A percentile compares a stretch with the other conserved stretches of the same genome.
Conservation (phyloP, 2,797 vertebrate genomes). For the Brachyrhaphis roseni region DNA sequence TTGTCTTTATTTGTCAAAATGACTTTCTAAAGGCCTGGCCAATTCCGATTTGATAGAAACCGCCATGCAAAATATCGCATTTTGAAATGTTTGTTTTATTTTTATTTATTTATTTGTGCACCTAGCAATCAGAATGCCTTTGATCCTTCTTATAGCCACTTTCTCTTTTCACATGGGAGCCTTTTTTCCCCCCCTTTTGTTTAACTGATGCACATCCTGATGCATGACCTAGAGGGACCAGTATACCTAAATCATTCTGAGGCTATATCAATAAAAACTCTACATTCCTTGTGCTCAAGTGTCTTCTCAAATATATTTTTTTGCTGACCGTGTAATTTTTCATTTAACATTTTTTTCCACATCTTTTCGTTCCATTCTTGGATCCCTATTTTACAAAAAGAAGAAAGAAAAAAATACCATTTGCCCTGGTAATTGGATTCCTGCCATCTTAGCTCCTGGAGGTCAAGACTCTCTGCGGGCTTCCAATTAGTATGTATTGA, state of each 20-base stretch:
- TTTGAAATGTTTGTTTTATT: neutral
- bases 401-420: neutral
- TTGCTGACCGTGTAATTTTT: slow-evolving; percentile 15
- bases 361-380: neutral
- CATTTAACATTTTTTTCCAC: neutral
- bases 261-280: neutral
- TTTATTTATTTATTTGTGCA: too few relatives aligned
- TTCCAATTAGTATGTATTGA: slow-evolving; percentile 39
- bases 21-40: neutral
- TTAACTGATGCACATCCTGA: neutral
- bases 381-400: slow-evolving; percentile 9
- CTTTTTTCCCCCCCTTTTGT: neutral
- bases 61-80: neutral
- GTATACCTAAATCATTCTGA: neutral
- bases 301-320: neutral
- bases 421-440: slow-evolving; percentile 32
- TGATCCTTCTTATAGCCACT: neutral
- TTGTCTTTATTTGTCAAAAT: neutral
- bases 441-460: slow-evolving; percentile 5
- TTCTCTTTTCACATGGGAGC: neutral
- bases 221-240: neutral
- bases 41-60: neutral
- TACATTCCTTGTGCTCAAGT: neutral
- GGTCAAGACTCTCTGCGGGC: slow-evolving; percentile 34
- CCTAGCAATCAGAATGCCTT: neutral